Conservation (phyloP, 2,797 vertebrate species). For the Silurus aristotelis region DNA sequence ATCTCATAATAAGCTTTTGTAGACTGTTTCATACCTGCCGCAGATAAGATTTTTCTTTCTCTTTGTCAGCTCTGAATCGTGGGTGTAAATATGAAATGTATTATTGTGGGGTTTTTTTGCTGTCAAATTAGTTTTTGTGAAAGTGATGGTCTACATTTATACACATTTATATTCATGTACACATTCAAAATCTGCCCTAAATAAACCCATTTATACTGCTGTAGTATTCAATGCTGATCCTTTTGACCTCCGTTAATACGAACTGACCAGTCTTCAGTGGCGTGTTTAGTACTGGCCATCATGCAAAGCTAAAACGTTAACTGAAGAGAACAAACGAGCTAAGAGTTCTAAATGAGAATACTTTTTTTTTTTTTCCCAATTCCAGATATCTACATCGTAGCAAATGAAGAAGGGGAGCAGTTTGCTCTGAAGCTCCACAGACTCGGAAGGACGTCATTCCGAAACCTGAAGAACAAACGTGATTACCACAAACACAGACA, state of each 20-base stretch:
- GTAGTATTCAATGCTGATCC: not conserved
- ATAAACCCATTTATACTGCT: not conserved
- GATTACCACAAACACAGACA: slow-evolving; percentile 95
- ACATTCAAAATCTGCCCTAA: too few relatives aligned
- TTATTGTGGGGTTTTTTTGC: not conserved
- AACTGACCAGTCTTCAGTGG: not conserved
- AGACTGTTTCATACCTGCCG: too few relatives aligned
- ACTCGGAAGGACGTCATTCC: slow-evolving; percentile 92
- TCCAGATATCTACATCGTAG: slow-evolving; percentile 94
- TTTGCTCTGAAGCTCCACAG: slow-evolving; percentile 92
- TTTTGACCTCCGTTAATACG: not conserved
- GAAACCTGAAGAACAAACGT: slow-evolving; percentile 95
- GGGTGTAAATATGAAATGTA: not conserved
- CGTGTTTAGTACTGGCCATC: not conserved
- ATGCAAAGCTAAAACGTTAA: not conserved
- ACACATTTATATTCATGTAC: not conserved
- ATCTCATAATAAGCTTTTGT: too few relatives aligned
- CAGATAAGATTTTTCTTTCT: too few relatives aligned
- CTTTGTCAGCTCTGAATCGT: not conserved
- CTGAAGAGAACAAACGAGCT: too few relatives aligned
- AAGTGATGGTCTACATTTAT: not conserved
- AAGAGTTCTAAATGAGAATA: too few relatives aligned
- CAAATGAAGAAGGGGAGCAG: slow-evolving; percentile 83
- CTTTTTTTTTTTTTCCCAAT: not conserved
- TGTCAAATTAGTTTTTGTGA: not conserved